Evolutionary conservation across 1,140 invertebrate genomes (phyloP), one percentile per base, ranked within the genome.

Genomic region (Ridgeia piscesae): DNA sequence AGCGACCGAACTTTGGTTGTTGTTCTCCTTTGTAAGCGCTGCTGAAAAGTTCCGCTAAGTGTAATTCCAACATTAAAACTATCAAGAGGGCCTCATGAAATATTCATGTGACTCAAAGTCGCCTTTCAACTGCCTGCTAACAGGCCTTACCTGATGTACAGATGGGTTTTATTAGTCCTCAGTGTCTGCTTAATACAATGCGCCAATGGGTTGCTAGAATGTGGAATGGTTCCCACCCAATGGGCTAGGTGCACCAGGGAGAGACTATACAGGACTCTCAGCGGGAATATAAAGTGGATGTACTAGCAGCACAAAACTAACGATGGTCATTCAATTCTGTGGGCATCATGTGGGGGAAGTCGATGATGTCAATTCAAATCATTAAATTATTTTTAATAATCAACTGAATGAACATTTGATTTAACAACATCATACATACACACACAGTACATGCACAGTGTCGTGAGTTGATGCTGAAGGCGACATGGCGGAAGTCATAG

Each of bases 51-150:
- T 31, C 58, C 58, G 58, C 58, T 77, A 77, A 77, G 58, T 77
- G 58, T 77, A 77, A 77, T 77, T 77, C 27, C 58, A 77, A 77
- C 58, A 77, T 77, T 77, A 77, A 77, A 77, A 77, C 58, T 77
- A 77, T 77, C 58, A 17, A 77, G 58, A 77, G 58, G 17, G 27
- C 27, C 58, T 77, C 58, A 77, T 77, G 58, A 77, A 77, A 77
- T 77, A 77, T 77, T 77, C 58, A 77, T 77, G 58, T 31, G 58
- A 77, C 17, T 77, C 27, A 21, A 77, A 77, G 17, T 77, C 58
- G 58, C 58, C 58, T 77, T 77, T 77, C 58, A 77, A 77, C 58
- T 77, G 11, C 4, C 17, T 77, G 58, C 27, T 77, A 77, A 77
- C 58, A 21, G 58, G 58, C 58, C 17, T 77, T 4, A 21, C 27